Evolutionary conservation across 2,888 invertebrate genomes (phyloP), one percentile per base, ranked within the genome.

Genomic region (Osmoderma eremita): DNA sequence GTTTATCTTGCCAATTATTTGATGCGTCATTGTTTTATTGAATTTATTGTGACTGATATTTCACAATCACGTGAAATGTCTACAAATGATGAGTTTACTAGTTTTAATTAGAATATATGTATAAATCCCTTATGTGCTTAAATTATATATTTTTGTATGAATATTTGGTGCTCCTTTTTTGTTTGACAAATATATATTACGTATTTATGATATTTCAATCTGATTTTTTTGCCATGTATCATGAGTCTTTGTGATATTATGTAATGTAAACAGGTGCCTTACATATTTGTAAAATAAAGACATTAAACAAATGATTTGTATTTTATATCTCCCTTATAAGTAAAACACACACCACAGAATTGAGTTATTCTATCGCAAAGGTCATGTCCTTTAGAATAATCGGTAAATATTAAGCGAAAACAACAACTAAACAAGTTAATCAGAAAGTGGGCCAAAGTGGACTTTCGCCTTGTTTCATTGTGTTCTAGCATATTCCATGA

Each of bases 191-290:
- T 56, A 13, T 41, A 39, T 53, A 30, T 30, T 1, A 8, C 10
- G 30, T 42, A 42, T 61, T 22, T 42, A 61, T 15, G 22, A n/a
- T 62, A 42, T 30, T 53, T 42, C 36, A 18, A 18, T 65, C 20
- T 24, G 17, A 17, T 39, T 45, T 17, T 51, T 51, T 62, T 62
- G 67, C 67, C 70, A 61, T 63, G 15, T 65, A 68, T 65, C 67
- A 63, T 69, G 67, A 69, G 66, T 69, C 67, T 70, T 70, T 72
- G 72, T 72, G 72, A 72, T 72, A 71, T 70, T 70, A 69, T 71
- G 67, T 67, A 71, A 68, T 69, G 65, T 67, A 71, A 70, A 66
- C 67, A 68, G 68, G 73, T 73, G 73, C 73, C 73, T 73, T 73
- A 73, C 64, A 67, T 68, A 69, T 70, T 65, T 69, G 66, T 65